Evolutionary conservation across 2,797 vertebrate species (phyloP), one percentile per base, ranked within the genome.

Genomic region (Pangasius macronema): DNA sequence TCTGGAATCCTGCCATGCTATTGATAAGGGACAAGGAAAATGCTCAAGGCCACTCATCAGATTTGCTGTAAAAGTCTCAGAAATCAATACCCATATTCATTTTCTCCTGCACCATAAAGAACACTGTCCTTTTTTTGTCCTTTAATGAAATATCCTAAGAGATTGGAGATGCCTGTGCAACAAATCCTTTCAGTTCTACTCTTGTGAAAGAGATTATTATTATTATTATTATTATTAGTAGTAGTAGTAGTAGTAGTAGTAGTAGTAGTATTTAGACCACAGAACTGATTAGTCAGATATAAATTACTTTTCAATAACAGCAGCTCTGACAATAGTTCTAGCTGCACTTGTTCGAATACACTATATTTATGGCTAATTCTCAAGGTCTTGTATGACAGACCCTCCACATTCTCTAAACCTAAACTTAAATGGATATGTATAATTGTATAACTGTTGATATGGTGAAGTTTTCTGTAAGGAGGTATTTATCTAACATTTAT

Each of bases 1-100:
- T 85, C 90, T 87, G 79, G 63, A 61, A 53, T 67, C 27, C 24
- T 6, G 6, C 18, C n/a, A n/a, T 49, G n/a, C n/a, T 67, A 67
- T 67, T 51, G 81, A 82, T 82, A 67, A 82, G 42, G 42, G n/a
- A 67, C 20, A 49, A 49, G n/a, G 30, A 30, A 63, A 82, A 67
- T 51, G 9, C 61, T 67, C 3, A 49, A 67, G 27, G 10, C 30
- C 39, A 65, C 14, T 30, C 8, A 67, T 22, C 5, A 20, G 14
- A 82, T 67, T 51, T 65, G 16, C n/a, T 67, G 42, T 49, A 49
- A 82, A 65, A 51, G 27, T 82, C 81, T 49, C 8, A 42, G 13
- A 18, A 81, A 81, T 81, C 79, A 82, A 82, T 82, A 82, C 18
- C 9, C 42, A 49, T 49, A 67, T 67, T 22, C 42, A 30, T 67